Evolutionary conservation across 1,140 invertebrate genomes (phyloP).

Genomic region (Streblospio benedicti): DNA sequence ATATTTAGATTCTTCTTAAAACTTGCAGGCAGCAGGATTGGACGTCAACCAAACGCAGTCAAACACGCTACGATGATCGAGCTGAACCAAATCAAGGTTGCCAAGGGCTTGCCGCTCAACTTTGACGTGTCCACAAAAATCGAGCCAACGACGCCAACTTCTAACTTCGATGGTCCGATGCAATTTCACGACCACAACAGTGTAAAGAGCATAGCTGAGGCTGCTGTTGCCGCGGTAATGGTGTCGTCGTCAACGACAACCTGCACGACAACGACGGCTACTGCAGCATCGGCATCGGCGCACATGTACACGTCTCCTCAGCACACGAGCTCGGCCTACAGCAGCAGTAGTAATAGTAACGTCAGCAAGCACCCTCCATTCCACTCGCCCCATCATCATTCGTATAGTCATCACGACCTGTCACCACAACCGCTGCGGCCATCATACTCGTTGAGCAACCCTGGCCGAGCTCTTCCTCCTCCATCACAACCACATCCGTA

Average conservation of each 20-base stretch:
- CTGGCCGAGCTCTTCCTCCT: background rate
- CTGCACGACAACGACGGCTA: background rate
- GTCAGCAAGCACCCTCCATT: background rate
- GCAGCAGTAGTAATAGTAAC: background rate
- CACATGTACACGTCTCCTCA: background rate
- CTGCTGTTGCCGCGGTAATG: background rate
- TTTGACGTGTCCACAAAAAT: slow-evolving; percentile 5
- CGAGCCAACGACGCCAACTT: background rate
- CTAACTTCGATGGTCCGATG: background rate
- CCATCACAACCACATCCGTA: background rate
- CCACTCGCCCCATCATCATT: background rate
- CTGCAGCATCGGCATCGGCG: background rate
- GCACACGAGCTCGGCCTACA: background rate
- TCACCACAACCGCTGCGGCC: background rate
- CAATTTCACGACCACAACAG: background rate
- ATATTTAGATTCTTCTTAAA: background rate
- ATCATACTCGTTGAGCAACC: background rate
- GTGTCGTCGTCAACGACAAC: background rate
- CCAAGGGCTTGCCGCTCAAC: slow-evolving; percentile 1
- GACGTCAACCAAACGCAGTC: slow-evolving; percentile 39
- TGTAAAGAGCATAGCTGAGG: background rate
- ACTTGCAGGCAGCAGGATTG: slow-evolving; percentile 36
- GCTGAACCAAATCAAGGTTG: slow-evolving; percentile 24
- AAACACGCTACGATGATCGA: slow-evolving; percentile 38
- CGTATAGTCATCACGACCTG: background rate